phyloP scores from a whole-genome alignment of 92 coral and sea anemone genomes.

The Galaxea fascicularis region DNA sequence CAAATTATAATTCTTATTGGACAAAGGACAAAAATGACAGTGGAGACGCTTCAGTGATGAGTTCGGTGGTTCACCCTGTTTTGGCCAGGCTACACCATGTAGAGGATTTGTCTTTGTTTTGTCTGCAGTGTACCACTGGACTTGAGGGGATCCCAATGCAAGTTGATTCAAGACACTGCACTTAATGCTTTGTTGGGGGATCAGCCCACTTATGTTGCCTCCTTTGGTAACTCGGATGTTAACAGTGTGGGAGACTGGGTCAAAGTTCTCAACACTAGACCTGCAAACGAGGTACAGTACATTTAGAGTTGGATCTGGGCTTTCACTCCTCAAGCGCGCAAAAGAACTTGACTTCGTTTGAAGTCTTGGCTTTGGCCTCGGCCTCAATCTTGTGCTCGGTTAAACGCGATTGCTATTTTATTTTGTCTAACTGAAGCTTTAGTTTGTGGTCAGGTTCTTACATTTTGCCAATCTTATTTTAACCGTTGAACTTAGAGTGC shows the following conservation, averaged over 20 bases:
- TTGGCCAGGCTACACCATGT: background rate
- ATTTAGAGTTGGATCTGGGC: background rate
- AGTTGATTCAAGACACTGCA: conserved; percentile 80
- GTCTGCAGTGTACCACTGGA: conserved; percentile 23
- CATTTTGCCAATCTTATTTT: too few species aligned
- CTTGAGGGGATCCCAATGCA: conserved; percentile 56
- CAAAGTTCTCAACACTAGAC: conserved; percentile 80
- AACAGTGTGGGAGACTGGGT: conserved; percentile 97
- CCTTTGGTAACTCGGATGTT: conserved; percentile 98
- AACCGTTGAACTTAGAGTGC: too few species aligned
- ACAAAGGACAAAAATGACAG: too few species aligned
- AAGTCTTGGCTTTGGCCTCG: too few species aligned
- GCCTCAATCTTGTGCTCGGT: too few species aligned
- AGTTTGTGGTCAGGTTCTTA: background rate
- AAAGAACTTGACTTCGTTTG: background rate
- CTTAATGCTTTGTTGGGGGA: conserved; percentile 75
- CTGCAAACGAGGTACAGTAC: conserved; percentile 79
- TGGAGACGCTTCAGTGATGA: too few species aligned
- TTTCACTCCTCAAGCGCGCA: background rate
- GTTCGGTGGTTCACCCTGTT: too few species aligned
- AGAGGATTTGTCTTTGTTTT: background rate
- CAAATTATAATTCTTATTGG: too few species aligned
- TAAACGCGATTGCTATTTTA: too few species aligned
- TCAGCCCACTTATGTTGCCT: conserved; percentile 87
- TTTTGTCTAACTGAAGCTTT: background rate